phyloP scores from a whole-genome alignment of 2,113 vertebrate genomes.

The Platysteira castanea region DNA sequence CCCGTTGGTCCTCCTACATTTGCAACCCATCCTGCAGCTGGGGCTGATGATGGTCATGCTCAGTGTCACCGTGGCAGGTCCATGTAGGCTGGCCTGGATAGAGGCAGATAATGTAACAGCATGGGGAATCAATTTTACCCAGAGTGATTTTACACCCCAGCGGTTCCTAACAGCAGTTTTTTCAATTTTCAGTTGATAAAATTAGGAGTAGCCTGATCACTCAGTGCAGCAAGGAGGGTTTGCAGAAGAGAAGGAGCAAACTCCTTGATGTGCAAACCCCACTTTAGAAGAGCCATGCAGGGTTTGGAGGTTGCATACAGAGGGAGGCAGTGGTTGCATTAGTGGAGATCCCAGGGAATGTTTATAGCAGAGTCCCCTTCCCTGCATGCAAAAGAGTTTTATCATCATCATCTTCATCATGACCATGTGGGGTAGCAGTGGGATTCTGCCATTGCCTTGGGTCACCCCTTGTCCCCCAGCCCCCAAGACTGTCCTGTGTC shows the following conservation, averaged over 20 bases:
- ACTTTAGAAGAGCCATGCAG: not conserved
- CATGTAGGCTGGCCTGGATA: not conserved
- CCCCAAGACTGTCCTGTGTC: not conserved
- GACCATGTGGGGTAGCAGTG: slow-evolving; percentile 18
- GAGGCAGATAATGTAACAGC: not conserved
- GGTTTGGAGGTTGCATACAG: not conserved
- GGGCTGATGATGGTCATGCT: not conserved
- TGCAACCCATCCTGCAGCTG: not conserved
- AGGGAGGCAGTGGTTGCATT: not conserved
- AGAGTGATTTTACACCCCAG: not conserved
- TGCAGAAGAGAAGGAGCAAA: not conserved
- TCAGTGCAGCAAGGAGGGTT: not conserved
- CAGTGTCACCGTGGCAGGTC: not conserved
- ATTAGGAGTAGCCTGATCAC: not conserved
- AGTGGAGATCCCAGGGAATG: not conserved
- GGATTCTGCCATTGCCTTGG: slow-evolving; percentile 38
- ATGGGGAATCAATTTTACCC: not conserved
- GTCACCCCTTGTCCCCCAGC: not conserved
- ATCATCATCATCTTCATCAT: slow-evolving; percentile 39
- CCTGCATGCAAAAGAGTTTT: slow-evolving; percentile 17
- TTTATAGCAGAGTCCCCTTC: slow-evolving; percentile 1
- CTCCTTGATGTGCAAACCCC: not conserved
- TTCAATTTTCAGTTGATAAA: not conserved
- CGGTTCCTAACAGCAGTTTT: not conserved
- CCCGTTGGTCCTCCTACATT: not conserved